Percentiles rank a stretch among this genome's conserved stretches.
phyloP scores from a whole-genome alignment of 2,888 invertebrate species.

The Drosophila quasianomalipes region DNA sequence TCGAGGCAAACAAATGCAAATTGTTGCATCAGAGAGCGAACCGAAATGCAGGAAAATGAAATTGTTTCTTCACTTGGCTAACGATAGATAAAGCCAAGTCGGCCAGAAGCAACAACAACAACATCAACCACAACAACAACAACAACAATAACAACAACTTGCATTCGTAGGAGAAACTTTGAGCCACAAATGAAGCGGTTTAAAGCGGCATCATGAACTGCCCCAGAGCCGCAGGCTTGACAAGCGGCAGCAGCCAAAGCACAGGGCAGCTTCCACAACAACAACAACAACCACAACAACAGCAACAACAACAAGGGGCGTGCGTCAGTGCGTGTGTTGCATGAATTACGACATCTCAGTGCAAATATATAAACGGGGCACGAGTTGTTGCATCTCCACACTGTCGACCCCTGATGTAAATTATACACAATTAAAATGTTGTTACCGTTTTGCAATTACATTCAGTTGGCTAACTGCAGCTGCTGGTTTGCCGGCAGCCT shows the following conservation, averaged over 20 bases:
- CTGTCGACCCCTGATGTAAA: constrained; percentile 28
- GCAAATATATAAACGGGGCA: constrained; percentile 40
- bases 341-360: constrained; percentile 65
- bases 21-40: constrained; percentile 73
- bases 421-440: constrained; percentile 75
- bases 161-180: constrained; percentile 50
- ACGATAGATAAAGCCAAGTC: constrained; percentile 26
- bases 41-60: constrained; percentile 65
- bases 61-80: constrained; percentile 69
- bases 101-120: not conserved
- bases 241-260: constrained; percentile 36
- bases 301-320: not conserved
- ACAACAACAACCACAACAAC: not conserved
- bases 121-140: not conserved
- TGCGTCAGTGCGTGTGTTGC: constrained; percentile 67
- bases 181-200: constrained; percentile 66
- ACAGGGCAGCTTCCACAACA: constrained; percentile 29
- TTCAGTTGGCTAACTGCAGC: constrained; percentile 10
- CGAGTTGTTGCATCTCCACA: constrained; percentile 18
- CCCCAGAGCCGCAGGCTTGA: constrained; percentile 72
- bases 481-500: not conserved
- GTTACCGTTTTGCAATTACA: constrained; percentile 53
- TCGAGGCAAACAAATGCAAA: constrained; percentile 66
- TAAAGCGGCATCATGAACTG: constrained; percentile 65
- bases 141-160: not conserved